Percentiles rank a stretch among this genome's conserved stretches.
Conservation (phyloP, 2,888 invertebrate genomes). For the Anoplius nigerrimus region DNA sequence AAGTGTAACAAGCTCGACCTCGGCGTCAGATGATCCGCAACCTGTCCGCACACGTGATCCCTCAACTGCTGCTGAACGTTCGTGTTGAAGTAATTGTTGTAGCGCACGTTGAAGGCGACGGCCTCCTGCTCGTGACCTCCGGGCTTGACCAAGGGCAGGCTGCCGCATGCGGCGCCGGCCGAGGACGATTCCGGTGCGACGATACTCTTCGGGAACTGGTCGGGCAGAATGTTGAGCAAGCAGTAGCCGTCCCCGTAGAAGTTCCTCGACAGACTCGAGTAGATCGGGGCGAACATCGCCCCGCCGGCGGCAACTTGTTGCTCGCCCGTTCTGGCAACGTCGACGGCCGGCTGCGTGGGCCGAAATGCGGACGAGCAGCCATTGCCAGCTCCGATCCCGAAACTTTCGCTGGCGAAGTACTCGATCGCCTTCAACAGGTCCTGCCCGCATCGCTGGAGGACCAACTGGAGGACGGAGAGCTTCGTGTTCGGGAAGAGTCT, state of each 20-base stretch:
- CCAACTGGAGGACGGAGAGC: conserved; percentile 90
- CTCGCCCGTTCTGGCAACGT: conserved; percentile 15
- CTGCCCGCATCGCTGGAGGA: conserved; percentile 93
- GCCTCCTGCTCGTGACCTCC: conserved; percentile 52
- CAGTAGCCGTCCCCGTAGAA: conserved; percentile 66
- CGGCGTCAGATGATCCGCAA: conserved; percentile 42
- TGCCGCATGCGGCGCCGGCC: neutral
- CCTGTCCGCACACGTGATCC: conserved; percentile 59
- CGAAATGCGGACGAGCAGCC: conserved; percentile 47
- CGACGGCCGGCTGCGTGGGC: conserved; percentile 43
- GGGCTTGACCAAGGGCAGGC: conserved; percentile 33
- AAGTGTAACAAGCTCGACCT: conserved; percentile 54
- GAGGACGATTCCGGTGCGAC: conserved; percentile 27
- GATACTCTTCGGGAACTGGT: conserved; percentile 59
- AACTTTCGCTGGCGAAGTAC: conserved; percentile 79
- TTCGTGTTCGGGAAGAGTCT: conserved; percentile 94
- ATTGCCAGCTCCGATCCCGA: conserved; percentile 35
- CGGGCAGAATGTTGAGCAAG: conserved; percentile 66
- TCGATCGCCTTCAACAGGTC: conserved; percentile 93
- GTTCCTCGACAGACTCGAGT: conserved; percentile 59
- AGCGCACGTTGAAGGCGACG: conserved; percentile 60
- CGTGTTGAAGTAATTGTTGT: conserved; percentile 63
- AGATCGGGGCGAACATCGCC: conserved; percentile 58
- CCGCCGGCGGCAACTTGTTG: conserved; percentile 27
- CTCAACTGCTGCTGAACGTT: conserved; percentile 62